phyloP scores from a whole-genome alignment of 2,797 vertebrate species.

The Diceros bicornis region DNA sequence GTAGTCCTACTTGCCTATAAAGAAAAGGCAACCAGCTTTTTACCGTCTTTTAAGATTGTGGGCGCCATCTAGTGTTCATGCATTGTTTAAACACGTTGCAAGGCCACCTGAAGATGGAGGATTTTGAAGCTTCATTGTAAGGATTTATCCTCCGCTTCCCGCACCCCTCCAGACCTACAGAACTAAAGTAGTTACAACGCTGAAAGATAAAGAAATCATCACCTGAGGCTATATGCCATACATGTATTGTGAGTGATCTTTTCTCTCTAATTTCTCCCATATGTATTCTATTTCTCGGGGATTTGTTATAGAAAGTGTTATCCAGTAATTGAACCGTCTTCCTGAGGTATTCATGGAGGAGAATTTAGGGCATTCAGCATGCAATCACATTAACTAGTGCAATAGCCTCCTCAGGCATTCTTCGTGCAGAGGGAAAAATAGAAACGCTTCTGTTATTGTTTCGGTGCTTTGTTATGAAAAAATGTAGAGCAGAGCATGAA shows the following conservation, averaged over 20 bases:
- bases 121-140: fast-evolving
- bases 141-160: too few species aligned
- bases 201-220: constrained; percentile 1
- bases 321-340: constrained; percentile 53
- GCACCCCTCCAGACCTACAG: not conserved
- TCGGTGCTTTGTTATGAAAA: not conserved
- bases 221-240: constrained; percentile 59
- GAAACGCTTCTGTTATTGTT: constrained; percentile 49
- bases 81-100: not conserved
- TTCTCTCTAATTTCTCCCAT: constrained; percentile 76
- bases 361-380: constrained; percentile 51
- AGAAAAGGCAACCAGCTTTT: not conserved
- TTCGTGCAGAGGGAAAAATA: constrained; percentile 44
- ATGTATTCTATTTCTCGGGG: constrained; percentile 39
- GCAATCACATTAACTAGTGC: constrained; percentile 21
- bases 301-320: constrained; percentile 48
- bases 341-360: constrained; percentile 21
- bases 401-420: constrained; percentile 21
- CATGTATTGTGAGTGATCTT: constrained; percentile 57
- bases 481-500: not conserved
- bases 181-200: not conserved
- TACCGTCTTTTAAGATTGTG: not conserved
- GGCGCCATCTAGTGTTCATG: constrained; percentile 75
- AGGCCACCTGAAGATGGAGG: not conserved
- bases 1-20: not conserved